These are phyloP conservation scores for Acrobasis suavella DNA, from an alignment of 2,888 invertebrate species.

Conservation along the genomic window DNA sequence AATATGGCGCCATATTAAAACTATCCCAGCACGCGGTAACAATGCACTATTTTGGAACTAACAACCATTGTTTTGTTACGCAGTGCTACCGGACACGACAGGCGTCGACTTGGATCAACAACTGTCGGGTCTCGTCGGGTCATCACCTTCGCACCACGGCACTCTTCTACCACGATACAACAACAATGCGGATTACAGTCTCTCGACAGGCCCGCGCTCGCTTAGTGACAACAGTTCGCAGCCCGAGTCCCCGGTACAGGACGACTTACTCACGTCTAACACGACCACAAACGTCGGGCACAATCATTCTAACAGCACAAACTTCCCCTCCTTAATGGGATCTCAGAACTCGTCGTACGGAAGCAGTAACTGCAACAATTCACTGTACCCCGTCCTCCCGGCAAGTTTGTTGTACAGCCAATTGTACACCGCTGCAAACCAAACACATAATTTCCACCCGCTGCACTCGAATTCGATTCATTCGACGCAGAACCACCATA, in stretches of 20 bases:
- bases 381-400: constrained; percentile 89
- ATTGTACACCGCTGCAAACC: constrained; percentile 90
- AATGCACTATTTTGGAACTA: constrained; percentile 35
- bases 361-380: constrained; percentile 86
- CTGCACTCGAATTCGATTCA: constrained; percentile 85
- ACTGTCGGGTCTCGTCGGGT: constrained; percentile 84
- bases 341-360: constrained; percentile 84
- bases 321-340: constrained; percentile 85
- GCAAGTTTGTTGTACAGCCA: constrained; percentile 92
- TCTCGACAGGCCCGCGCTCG: constrained; percentile 87
- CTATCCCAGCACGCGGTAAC: constrained; percentile 47
- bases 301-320: constrained; percentile 83
- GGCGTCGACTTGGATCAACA: constrained; percentile 89
- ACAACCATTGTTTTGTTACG: constrained; percentile 33
- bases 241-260: constrained; percentile 92
- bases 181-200: constrained; percentile 85
- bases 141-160: constrained; percentile 80
- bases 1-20: constrained; percentile 65
- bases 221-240: constrained; percentile 92
- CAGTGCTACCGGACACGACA: constrained; percentile 91
- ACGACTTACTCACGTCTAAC: constrained; percentile 86
- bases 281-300: constrained; percentile 83
- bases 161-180: constrained; percentile 87
- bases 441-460: constrained; percentile 87
- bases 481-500: constrained; percentile 84